phyloP scores from a whole-genome alignment of 2,888 invertebrate species.

The Xanthia togata region DNA sequence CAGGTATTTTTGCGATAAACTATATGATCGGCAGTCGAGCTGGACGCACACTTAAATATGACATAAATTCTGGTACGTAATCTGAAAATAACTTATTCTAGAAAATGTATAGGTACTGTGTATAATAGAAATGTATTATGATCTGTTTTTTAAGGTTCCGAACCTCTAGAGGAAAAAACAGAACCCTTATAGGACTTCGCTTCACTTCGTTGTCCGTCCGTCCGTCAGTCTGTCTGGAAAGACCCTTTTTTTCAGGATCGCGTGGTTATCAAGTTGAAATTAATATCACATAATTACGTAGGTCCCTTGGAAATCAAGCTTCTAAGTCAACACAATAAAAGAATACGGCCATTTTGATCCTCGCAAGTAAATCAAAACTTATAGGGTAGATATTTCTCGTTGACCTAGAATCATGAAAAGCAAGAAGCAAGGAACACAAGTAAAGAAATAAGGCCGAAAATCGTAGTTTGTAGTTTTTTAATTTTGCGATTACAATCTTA shows the following conservation, averaged over 20 bases:
- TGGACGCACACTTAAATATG: slow-evolving; percentile 2
- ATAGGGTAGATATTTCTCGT: too few species aligned
- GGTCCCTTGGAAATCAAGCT: background rate
- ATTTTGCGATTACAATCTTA: too few species aligned
- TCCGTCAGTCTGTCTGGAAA: background rate
- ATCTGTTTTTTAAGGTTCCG: background rate
- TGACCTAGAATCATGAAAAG: too few species aligned
- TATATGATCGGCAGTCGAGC: background rate
- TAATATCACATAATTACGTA: too few species aligned
- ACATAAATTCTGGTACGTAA: slow-evolving; percentile 12
- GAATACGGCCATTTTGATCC: background rate
- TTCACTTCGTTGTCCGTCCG: background rate
- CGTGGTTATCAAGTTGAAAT: too few species aligned
- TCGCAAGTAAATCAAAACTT: background rate
- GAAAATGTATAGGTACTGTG: background rate
- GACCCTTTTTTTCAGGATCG: too few species aligned
- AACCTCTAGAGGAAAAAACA: background rate
- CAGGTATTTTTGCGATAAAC: background rate
- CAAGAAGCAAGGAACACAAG: background rate
- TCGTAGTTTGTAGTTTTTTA: background rate
- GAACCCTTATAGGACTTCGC: background rate
- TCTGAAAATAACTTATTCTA: slow-evolving; percentile 8
- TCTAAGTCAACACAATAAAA: background rate
- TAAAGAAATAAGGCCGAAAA: background rate
- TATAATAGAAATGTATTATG: background rate